Base-by-base conservation (phyloP, 2,797 vertebrate species). In the Propithecus deckenii region DNA sequence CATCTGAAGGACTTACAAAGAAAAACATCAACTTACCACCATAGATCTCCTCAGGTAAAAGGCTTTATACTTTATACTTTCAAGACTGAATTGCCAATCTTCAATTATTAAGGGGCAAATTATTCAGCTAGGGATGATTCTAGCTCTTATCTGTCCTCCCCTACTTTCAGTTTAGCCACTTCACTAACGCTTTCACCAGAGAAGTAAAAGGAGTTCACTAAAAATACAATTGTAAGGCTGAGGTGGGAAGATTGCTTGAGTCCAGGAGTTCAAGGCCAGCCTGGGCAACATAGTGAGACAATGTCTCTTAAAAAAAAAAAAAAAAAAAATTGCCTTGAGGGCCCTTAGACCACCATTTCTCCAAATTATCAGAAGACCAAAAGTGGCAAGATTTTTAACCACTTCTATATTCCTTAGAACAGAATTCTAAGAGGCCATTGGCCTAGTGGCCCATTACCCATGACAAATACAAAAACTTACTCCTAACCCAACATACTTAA, bases 321-420 rank as follows among this genome's bases (percentile, higher is more conserved):
- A 74, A 32, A 20, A 75, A 32, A 50, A 50, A 76, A 76, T 4
- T 90, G 41, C 50, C 81, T 92, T 7, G 32, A 55, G 23, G 41
- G 71, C 18, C 74, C 61, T 93, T 57, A 43, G 59, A 79, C 38
- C 6, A 32, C 71, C 74, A 93, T 67, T 87, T 96, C 76, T 41
- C 78, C 80, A 96, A 96, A 83, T 61, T 94, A 91, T 86, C 83
- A 93, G 59, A 96, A 85, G 32, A 84, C 32, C 50, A 69, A 38
- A 89, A 79, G n/a, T 28, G 38, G 18, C 65, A 87, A 95, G 80
- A 89, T 48, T 84, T 69, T 90, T 78, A 90, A 87, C 30, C 23
- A 88, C 22, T 87, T 30, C n/a, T 41, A 61, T 59, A 84, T 18
- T 52, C n/a, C 88, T 85, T 63, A 69, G 9, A 83, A 15, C 10